Evolutionary conservation across 2,113 vertebrate genomes (phyloP), one percentile per base, ranked within the genome.

Genomic region (Porphyrio hochstetteri): DNA sequence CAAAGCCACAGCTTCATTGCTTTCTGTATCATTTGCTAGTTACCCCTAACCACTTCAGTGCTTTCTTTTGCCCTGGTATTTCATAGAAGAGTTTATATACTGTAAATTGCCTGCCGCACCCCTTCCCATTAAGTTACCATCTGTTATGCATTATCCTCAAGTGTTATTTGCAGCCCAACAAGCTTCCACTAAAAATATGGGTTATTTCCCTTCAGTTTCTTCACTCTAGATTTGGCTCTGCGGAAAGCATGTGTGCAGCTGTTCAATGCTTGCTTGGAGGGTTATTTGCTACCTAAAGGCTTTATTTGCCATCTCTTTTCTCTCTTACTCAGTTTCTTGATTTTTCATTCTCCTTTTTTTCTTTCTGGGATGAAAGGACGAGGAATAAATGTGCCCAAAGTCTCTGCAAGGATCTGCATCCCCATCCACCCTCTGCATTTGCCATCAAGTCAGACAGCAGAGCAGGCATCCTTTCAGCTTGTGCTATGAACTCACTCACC

Each of bases 41-140:
- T 83, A 88, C 1, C 5, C 10, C 13, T 61, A 90, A 57, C 56
- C 33, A 14, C 44, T 90, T 72, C n/a, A 68, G 28, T 0, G 13
- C 3, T 74, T 88, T 31, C 23, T 74, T 78, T 76, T 57, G 35
- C 28, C 36, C 64, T 88, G 9, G 13, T 83, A 75, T 53, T 86
- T 81, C 56, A 86, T 9, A 56, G 76, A 90, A 78, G 0, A 46
- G 50, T 90, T 94, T 82, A 80, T 67, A 88, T 16, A 50, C 71
- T 19, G 20, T 60, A 92, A 83, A 86, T 90, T 80, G 42, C 68
- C 57, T 92, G 61, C 53, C 71, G 33, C n/a, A 57, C 92, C 77
- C 64, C 86, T 93, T 93, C 42, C 35, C 35, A 60, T 92, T 92
- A 86, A 84, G 46, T 52, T 84, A 42, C 86, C 92, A 95, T 94